Evolutionary conservation across 2,888 invertebrate species (phyloP).

Genomic region (Helicoverpa assulta): DNA sequence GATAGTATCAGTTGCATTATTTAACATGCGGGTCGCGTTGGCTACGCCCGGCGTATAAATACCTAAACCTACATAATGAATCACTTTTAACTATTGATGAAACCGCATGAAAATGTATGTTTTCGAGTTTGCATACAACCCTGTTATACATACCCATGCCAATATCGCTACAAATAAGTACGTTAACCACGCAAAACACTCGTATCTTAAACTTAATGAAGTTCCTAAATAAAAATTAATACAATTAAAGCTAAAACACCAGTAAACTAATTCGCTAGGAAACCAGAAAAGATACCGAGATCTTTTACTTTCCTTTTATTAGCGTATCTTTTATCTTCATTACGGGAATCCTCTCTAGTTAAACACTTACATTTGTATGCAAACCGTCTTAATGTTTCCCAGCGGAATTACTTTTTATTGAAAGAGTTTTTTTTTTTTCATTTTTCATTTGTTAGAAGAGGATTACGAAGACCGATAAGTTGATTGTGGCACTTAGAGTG

Average conservation of each 20-base stretch:
- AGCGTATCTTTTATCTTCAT: conserved; percentile 50
- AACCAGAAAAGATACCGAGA: conserved; percentile 19
- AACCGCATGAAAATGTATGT: no score
- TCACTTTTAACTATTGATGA: no score
- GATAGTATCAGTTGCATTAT: no score
- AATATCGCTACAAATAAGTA: no score
- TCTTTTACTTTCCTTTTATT: conserved; percentile 28
- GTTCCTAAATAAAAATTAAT: no score
- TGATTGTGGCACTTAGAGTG: background rate
- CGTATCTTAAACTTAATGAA: no score
- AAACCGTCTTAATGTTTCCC: conserved; percentile 48
- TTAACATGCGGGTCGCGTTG: no score
- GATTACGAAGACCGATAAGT: background rate
- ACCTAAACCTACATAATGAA: no score
- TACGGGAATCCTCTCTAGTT: conserved; percentile 37
- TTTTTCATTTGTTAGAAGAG: conserved; percentile 11
- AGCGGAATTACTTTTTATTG: conserved; percentile 36
- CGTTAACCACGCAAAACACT: no score
- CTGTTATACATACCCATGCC: no score
- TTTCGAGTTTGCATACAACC: no score
- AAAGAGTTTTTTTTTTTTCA: conserved; percentile 23
- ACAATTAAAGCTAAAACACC: background rate
- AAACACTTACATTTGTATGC: conserved; percentile 55
- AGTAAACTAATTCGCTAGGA: conserved; percentile 18
- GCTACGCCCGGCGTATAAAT: no score